Percentiles rank a stretch among this genome's conserved stretches.
Evolutionary conservation across 1,140 invertebrate genomes (phyloP).

Genomic region (Cydia pomonella): DNA sequence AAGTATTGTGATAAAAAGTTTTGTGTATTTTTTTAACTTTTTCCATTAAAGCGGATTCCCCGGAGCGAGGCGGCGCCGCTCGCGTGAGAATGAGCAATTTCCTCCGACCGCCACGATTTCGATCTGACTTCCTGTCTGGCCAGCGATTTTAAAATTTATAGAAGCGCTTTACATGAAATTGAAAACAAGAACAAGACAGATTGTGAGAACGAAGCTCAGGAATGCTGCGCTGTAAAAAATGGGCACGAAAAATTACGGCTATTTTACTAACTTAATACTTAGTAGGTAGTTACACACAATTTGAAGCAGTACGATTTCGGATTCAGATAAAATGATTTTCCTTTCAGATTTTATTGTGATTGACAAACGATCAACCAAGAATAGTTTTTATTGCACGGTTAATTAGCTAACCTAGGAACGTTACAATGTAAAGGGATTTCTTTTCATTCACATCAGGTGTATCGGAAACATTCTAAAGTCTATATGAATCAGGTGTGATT

Average conservation of each 20-base stretch:
- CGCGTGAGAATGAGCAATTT: constrained; percentile 79
- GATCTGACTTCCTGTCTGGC: constrained; percentile 76
- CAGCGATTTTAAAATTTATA: constrained; percentile 77
- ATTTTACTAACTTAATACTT: neutral
- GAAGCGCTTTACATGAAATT: constrained; percentile 71
- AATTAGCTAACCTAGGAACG: too few relatives aligned
- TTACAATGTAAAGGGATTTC: too few relatives aligned
- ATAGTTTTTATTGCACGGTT: too few relatives aligned
- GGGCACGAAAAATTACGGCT: neutral
- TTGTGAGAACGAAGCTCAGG: constrained; percentile 35
- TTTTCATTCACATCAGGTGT: neutral
- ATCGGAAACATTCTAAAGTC: constrained; percentile 42
- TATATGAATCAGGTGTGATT: constrained; percentile 60
- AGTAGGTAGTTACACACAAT: neutral
- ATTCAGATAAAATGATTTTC: too few relatives aligned
- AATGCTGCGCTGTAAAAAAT: constrained; percentile 1
- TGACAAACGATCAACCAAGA: too few relatives aligned
- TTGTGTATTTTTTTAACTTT: constrained; percentile 77
- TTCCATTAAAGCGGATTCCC: constrained; percentile 73
- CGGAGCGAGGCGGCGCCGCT: constrained; percentile 58
- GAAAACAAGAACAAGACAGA: constrained; percentile 61
- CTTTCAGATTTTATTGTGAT: too few relatives aligned
- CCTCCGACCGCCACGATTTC: constrained; percentile 72
- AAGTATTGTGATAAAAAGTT: constrained; percentile 57
- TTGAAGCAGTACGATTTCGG: too few relatives aligned